Percentiles rank a stretch among this genome's conserved stretches.
Evolutionary conservation across 1,140 invertebrate species (phyloP).

Genomic region (Campoletis sonorensis): DNA sequence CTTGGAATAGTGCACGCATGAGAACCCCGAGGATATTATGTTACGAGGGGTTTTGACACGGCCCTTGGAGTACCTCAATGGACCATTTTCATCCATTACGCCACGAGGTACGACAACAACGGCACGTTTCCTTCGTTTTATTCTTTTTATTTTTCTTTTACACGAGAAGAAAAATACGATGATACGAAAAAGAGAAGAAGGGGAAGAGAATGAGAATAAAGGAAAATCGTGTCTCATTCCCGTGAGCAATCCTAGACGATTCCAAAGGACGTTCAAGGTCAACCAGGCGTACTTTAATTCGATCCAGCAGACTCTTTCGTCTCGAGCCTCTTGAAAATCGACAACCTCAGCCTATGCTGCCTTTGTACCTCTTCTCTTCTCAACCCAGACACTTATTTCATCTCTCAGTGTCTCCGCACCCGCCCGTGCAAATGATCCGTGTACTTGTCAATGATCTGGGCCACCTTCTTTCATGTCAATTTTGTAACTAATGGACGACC

Average conservation of each 20-base stretch:
- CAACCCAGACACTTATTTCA: neutral
- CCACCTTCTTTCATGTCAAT: no score
- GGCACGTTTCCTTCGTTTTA: neutral
- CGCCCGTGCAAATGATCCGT: no score
- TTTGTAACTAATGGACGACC: no score
- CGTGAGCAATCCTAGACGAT: no score
- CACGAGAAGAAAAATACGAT: neutral
- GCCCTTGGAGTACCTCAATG: conserved; percentile 60
- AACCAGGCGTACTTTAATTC: neutral
- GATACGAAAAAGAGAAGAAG: no score
- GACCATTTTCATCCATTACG: conserved; percentile 69
- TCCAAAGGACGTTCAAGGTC: neutral
- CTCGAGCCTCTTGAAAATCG: conserved; percentile 11
- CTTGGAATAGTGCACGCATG: conserved; percentile 68
- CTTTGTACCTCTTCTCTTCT: neutral
- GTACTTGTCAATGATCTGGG: no score
- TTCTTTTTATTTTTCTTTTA: no score
- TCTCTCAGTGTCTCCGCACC: no score
- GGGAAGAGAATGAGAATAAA: neutral
- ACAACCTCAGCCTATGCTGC: neutral
- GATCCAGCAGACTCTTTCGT: neutral
- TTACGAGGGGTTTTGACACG: conserved; percentile 68
- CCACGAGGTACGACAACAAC: conserved; percentile 68
- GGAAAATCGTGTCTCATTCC: conserved; percentile 17
- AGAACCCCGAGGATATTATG: conserved; percentile 70